Conservation (phyloP, 2,113 vertebrate genomes). For the Columbina picui region DNA sequence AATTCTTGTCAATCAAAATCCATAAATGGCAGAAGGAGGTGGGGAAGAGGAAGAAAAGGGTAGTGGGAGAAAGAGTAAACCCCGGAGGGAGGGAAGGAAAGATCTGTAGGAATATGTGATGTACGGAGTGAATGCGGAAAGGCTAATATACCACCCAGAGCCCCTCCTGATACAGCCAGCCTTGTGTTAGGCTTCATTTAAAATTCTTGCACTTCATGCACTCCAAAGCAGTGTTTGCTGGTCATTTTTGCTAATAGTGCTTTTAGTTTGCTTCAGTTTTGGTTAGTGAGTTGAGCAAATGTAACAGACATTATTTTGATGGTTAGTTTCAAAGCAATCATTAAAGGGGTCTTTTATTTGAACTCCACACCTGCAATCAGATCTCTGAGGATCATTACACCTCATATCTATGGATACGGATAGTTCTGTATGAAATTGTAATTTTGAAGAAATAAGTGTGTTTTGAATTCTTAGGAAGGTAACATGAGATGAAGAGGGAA, state of each 20-base stretch:
- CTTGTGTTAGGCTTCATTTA: not conserved
- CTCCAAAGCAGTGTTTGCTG: not conserved
- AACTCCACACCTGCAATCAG: not conserved
- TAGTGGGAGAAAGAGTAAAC: not conserved
- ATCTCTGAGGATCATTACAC: not conserved
- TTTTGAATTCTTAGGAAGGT: not conserved
- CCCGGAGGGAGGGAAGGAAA: not conserved
- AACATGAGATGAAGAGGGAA: not conserved
- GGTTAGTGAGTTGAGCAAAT: not conserved
- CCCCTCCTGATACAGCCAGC: not conserved
- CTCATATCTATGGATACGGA: not conserved
- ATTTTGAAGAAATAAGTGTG: not conserved
- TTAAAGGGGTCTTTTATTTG: not conserved
- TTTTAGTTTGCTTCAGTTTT: not conserved
- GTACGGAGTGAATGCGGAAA: not conserved
- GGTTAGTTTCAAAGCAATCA: not conserved
- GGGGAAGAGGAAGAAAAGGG: not conserved
- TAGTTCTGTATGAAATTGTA: not conserved
- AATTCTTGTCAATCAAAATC: slow-evolving; percentile 39
- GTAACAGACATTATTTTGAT: not conserved
- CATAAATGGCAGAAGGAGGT: slow-evolving; percentile 32
- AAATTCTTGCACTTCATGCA: not conserved
- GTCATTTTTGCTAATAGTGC: not conserved
- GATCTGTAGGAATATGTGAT: slow-evolving; percentile 25
- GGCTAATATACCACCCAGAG: not conserved